These are phyloP conservation scores for Etheostoma cragini DNA, from an alignment of 2,113 vertebrate species.

Conservation along the genomic window DNA sequence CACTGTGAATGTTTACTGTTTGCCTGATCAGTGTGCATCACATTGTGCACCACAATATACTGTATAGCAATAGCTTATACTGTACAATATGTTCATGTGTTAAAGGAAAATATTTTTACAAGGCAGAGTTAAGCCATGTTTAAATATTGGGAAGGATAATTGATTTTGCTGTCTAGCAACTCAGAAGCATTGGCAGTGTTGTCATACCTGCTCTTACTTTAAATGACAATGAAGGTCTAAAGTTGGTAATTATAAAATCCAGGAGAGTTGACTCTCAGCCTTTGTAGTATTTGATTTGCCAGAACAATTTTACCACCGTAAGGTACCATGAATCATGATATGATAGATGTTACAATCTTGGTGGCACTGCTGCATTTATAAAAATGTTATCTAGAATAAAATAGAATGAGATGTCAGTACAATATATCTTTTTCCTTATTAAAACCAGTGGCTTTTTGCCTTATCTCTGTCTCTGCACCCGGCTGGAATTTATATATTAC, in stretches of 20 bases:
- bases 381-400: slow-evolving; percentile 39
- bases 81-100: slow-evolving; percentile 14
- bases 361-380: slow-evolving; percentile 6
- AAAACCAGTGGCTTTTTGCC: slow-evolving; percentile 12
- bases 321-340: slow-evolving; percentile 39
- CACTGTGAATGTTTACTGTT: not conserved
- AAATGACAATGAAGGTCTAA: not conserved
- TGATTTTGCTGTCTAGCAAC: slow-evolving; percentile 29
- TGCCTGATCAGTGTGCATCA: slow-evolving; percentile 1
- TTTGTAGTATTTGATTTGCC: slow-evolving; percentile 10
- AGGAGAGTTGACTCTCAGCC: not conserved
- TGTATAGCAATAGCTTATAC: not conserved
- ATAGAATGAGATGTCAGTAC: slow-evolving; percentile 35
- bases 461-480: slow-evolving; percentile 50
- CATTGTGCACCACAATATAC: not conserved
- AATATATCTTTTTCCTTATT: slow-evolving; percentile 19
- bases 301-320: not conserved
- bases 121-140: slow-evolving; percentile 24
- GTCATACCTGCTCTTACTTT: not conserved
- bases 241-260: not conserved
- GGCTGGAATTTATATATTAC: slow-evolving; percentile 34
- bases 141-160: slow-evolving; percentile 5
- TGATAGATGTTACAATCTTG: slow-evolving; percentile 15
- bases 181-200: not conserved
- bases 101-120: slow-evolving; percentile 31